Evolutionary conservation across 2,797 vertebrate species (phyloP).

Genomic region (Novumbra hubbsi): DNA sequence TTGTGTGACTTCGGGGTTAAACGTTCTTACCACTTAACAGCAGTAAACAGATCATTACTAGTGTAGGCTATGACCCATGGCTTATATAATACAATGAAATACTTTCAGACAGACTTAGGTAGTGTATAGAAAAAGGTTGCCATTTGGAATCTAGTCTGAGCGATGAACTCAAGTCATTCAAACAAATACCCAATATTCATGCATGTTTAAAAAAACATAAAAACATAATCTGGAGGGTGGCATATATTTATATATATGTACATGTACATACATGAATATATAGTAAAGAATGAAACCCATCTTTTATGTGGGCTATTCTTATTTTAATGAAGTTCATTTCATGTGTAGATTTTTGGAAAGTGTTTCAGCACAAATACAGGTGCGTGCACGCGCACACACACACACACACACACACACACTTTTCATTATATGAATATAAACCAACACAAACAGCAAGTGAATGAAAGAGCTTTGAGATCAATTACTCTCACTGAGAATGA

Average conservation of each 20-base stretch:
- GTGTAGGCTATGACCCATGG: not conserved
- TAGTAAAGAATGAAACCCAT: conserved; percentile 8
- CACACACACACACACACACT: conserved; percentile 3
- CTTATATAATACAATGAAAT: not conserved
- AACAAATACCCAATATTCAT: conserved; percentile 25
- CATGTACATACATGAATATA: conserved; percentile 25
- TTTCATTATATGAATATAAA: conserved; percentile 2
- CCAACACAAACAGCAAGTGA: not conserved
- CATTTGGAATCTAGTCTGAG: not conserved
- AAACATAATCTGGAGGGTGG: conserved; percentile 32
- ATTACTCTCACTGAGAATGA: not conserved
- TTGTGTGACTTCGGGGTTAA: not conserved
- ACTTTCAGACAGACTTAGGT: not conserved
- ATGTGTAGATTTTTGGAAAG: conserved; percentile 10
- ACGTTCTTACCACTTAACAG: not conserved
- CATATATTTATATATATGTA: conserved; percentile 35
- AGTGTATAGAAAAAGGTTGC: not conserved
- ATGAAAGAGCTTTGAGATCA: conserved; percentile 5
- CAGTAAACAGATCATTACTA: not conserved
- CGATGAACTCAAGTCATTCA: conserved; percentile 13
- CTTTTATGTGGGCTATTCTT: not conserved
- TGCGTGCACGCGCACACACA: not conserved
- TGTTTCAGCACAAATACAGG: conserved; percentile 19
- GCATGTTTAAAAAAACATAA: conserved; percentile 27
- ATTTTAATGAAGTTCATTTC: conserved; percentile 9